A percentile compares a stretch with the other conserved stretches of the same genome.
Evolutionary conservation across 2,113 vertebrate genomes (phyloP).

Genomic region (Petrocephalus zakoni): DNA sequence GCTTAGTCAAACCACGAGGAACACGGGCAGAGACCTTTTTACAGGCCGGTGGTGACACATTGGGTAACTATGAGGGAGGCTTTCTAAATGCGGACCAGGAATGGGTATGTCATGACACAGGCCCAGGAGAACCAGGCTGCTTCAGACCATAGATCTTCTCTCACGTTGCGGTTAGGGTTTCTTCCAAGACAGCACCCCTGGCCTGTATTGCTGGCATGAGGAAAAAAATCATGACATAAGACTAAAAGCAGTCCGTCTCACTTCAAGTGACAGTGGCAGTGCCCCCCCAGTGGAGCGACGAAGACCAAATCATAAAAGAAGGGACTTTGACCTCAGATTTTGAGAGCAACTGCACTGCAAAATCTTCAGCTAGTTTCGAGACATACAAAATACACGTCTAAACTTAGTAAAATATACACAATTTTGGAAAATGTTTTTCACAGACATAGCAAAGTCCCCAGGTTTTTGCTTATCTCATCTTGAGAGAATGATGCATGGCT

Average conservation of each 20-base stretch:
- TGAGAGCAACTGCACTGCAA: not conserved
- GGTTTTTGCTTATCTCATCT: not conserved
- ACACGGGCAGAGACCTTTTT: constrained; percentile 29
- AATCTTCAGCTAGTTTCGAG: not conserved
- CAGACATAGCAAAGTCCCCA: not conserved
- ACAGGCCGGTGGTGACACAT: constrained; percentile 47
- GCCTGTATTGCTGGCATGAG: constrained; percentile 27
- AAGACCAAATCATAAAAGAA: not conserved
- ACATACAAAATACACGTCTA: not conserved
- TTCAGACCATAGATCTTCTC: constrained; percentile 33
- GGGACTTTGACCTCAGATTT: not conserved
- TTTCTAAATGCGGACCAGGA: constrained; percentile 68
- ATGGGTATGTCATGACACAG: constrained; percentile 60
- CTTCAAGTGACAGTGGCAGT: constrained; percentile 22
- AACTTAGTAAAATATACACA: not conserved
- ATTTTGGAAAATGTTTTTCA: not conserved
- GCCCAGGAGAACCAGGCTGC: constrained; percentile 31
- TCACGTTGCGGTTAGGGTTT: constrained; percentile 35
- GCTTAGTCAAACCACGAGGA: not conserved
- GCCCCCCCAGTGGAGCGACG: not conserved
- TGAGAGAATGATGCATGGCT: not conserved
- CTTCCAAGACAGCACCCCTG: constrained; percentile 26
- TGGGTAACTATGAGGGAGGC: constrained; percentile 60
- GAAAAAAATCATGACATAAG: constrained; percentile 34
- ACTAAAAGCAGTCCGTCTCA: constrained; percentile 28